A percentile compares a stretch with the other conserved stretches of the same genome.
These are phyloP conservation scores for Vannuccia rotundouncinata DNA, from an alignment of 2,888 invertebrate genomes.

Conservation along the genomic window DNA sequence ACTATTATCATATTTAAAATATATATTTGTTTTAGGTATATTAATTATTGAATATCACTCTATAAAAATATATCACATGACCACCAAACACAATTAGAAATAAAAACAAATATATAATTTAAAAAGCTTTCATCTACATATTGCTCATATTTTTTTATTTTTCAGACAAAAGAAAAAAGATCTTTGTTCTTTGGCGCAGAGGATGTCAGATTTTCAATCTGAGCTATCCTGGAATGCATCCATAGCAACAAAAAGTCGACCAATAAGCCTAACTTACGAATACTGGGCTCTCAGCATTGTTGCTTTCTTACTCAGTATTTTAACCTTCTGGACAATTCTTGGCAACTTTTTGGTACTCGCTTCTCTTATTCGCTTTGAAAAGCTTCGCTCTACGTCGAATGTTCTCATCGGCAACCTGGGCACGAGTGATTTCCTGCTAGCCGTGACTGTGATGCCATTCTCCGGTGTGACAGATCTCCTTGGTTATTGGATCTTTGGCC, in stretches of 20 bases:
- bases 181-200: no score
- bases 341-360: conserved; percentile 53
- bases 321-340: conserved; percentile 51
- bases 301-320: conserved; percentile 46
- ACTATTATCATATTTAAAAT: no score
- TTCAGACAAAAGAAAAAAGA: no score
- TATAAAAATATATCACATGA: no score
- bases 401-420: conserved; percentile 56
- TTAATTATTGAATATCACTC: no score
- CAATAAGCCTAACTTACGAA: background rate
- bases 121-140: no score
- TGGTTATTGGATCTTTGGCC: conserved; percentile 55
- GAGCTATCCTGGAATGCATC: background rate
- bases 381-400: conserved; percentile 54
- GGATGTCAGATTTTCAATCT: background rate
- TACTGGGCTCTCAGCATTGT: conserved; percentile 42
- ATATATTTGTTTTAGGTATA: no score
- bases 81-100: no score
- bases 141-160: no score
- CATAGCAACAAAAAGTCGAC: background rate
- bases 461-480: conserved; percentile 52
- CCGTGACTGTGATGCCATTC: conserved; percentile 54
- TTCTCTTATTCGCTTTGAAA: conserved; percentile 48
- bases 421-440: conserved; percentile 54
- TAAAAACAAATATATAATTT: no score